Base-by-base conservation (phyloP, 2,888 invertebrate genomes). In the Andrena haemorrhoa region DNA sequence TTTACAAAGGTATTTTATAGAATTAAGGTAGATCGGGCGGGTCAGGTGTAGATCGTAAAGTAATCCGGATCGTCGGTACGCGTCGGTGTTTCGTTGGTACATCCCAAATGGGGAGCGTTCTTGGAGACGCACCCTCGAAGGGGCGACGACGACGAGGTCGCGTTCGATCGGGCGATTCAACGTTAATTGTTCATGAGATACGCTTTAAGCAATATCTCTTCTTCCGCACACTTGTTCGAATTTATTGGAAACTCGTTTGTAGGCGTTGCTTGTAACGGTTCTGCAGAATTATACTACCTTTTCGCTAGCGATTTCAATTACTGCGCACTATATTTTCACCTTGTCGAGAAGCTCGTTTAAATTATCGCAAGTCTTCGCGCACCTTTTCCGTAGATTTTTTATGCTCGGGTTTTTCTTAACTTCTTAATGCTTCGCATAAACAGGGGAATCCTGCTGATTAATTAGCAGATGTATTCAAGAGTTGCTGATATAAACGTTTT, bases 1-100 rank as follows among this genome's bases (percentile, higher is more conserved):
- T 92, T 75, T 90, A 86, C 75, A 91, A 91, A 92, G 92, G 92
- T 92, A 91, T 74, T 75, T 71, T 0, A 31, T 20, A 6, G 1
- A 31, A 10, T 16, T 20, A 58, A 74, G n/a, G 41, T 53, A 16
- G 16, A 31, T 10, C 2, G 23, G 26, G 6, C 7, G 0, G 10
- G 33, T 4, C 10, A 10, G 6, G 1, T 8, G 33, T 8, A 12
- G 2, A 31, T 56, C 10, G 20, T 5, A 12, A 71, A 64, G 1
- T n/a, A 23, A n/a, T 26, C 0, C 0, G 5, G 10, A 29, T 33
- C n/a, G 10, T 41, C 41, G 41, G 41, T 41, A 16, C 5, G 4
- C 41, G 41, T 16, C 41, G 16, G 41, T 41, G 29, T 29, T 56
- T 16, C 53, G 0, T 0, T 23, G 12, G 2, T 8, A 49, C 2